These are phyloP conservation scores for Miopithecus talapoin DNA, from an alignment of 2,797 vertebrate genomes.

Conservation along the genomic window DNA sequence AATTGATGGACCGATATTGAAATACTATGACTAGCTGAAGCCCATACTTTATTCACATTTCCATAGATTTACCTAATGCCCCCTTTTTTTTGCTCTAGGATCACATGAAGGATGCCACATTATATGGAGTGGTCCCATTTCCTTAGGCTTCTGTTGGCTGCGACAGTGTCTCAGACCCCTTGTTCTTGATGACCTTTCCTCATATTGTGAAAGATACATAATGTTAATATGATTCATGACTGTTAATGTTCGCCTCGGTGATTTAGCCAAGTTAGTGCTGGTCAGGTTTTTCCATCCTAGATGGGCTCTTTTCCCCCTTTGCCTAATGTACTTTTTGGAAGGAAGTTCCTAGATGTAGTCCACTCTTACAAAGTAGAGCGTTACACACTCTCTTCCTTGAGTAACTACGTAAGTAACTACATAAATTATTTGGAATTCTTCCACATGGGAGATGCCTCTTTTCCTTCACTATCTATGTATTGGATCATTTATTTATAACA, in stretches of 20 bases:
- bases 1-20: no score
- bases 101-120: not conserved
- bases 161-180: not conserved
- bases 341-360: not conserved
- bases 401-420: not conserved
- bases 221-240: not conserved
- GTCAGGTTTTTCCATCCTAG: not conserved
- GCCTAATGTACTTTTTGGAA: not conserved
- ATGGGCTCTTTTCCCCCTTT: no score
- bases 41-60: not conserved
- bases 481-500: not conserved
- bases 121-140: no score
- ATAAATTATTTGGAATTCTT: not conserved
- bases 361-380: not conserved
- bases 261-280: not conserved
- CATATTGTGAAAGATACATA: not conserved
- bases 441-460: not conserved
- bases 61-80: not conserved
- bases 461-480: not conserved
- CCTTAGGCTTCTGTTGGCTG: not conserved
- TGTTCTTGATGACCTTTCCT: not conserved
- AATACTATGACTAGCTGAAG: no score
- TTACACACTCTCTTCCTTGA: not conserved
- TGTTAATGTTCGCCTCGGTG: not conserved
- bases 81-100: not conserved